Percentiles rank a stretch among this genome's conserved stretches.
These are phyloP conservation scores for Ladona fulva DNA, from an alignment of 1,140 invertebrate genomes.

Conservation along the genomic window DNA sequence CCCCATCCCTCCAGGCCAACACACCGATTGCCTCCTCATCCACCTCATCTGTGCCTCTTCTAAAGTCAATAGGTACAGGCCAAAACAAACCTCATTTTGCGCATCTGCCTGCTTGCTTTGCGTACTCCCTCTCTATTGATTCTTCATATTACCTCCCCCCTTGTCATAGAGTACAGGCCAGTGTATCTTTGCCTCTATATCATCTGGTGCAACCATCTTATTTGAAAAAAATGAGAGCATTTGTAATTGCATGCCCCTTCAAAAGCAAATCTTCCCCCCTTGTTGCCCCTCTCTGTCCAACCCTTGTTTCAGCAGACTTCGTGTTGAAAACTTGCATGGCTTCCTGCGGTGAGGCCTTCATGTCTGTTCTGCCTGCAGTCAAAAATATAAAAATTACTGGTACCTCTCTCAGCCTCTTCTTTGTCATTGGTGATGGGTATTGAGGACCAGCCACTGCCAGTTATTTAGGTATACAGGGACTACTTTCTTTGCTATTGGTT, in stretches of 20 bases:
- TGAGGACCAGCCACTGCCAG: background rate
- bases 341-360: background rate
- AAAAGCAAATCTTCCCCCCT: too few species aligned
- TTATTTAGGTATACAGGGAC: background rate
- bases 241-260: too few species aligned
- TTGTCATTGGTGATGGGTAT: background rate
- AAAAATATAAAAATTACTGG: too few species aligned
- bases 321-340: background rate
- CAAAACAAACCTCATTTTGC: slow-evolving; percentile 1
- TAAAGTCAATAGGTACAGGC: background rate
- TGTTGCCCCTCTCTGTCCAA: background rate
- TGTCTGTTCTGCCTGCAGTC: background rate
- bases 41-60: background rate
- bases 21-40: slow-evolving; percentile 2
- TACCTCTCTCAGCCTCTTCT: background rate
- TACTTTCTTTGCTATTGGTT: background rate
- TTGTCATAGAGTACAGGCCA: too few species aligned
- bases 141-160: too few species aligned
- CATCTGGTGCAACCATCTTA: too few species aligned
- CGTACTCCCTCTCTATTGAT: background rate
- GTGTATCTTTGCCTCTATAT: too few species aligned
- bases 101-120: background rate
- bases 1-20: background rate
- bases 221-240: too few species aligned
- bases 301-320: background rate